Evolutionary conservation across 1,140 invertebrate species (phyloP), one percentile per base, ranked within the genome.

Genomic region (Caenorhabditis brenneri): DNA sequence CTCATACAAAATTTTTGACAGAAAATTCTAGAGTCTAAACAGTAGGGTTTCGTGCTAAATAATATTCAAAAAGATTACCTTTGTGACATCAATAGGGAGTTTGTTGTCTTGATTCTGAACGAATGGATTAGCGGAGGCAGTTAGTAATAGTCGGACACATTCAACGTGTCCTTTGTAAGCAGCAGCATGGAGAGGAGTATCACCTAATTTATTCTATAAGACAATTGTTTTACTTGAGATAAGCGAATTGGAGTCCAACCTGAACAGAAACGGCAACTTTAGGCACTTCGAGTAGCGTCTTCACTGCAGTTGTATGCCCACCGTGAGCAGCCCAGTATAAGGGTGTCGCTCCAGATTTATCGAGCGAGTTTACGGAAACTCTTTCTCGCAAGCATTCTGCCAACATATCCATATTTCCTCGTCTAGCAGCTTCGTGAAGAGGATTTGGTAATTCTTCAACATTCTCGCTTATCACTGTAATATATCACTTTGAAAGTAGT

Each of bases 321-420:
- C 93, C 93, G 89, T 93, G 93, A 39, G 93, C 91, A 51, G 94
- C 94, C 93, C 94, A 95, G 89, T 94, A 94, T 16, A 95, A 88
- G 29, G 94, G 92, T 65, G 93, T 94, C 55, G 93, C 94, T 12
- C 94, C 94, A 82, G 93, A 93, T 87, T 93, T 93, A 90, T 95
- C 94, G 83, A 94, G 91, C 81, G 93, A 92, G 87, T 94, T 94
- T 22, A 93, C 93, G 36, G 94, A 94, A 27, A 93, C 92, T 92
- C 93, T 65, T 69, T 82, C 69, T 15, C 85, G 42, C 31, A 87
- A 88, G 88, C 94, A 94, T 91, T 94, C 94, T 80, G 89, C 87
- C 80, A 95, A 88, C 87, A 94, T 93, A 6, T 91, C 91, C 5
- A 94, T 87, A 88, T 94, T 94, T 24, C 94, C 94, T 84, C 94